Evolutionary conservation across 2,797 vertebrate genomes (phyloP), one percentile per base, ranked within the genome.

Genomic region (Tokudaia muenninki): DNA sequence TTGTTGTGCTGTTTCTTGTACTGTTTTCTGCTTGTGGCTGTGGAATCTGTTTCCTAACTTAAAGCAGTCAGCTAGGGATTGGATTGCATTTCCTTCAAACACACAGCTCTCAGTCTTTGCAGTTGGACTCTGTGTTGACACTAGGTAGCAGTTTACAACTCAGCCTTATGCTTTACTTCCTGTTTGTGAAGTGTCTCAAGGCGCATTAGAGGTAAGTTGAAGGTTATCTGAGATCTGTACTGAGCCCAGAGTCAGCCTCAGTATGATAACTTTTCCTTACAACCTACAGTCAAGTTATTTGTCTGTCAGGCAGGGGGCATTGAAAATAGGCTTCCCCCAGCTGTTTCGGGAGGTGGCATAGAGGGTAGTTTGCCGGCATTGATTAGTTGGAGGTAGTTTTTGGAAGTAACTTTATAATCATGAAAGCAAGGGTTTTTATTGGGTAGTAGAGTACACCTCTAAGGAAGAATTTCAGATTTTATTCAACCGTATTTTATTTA

Each of bases 381-480:
- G 19, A 19, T 83, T 37, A 41, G 11, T 12, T 2, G 63, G 61
- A 65, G 26, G 89, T n/a, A 29, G n/a, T 82, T 75, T 21, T 59
- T 21, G n/a, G n/a, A 29, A 70, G n/a, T 74, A 57, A 55, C n/a
- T 29, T 37, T 75, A 41, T 22, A 75, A 29, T 75, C n/a, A 59
- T 57, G 72, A 50, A 93, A 93, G 29, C 57, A 80, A 55, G 2
- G 2, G 9, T 34, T 92, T 93, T 91, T 79, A 70, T 19, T 57
- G 16, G 6, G 1, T 91, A 14, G 81, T 70, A 91, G 81, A 91
- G 65, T 65, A 29, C 16, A 74, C 12, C 12, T 77, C 47, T 75
- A 59, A 89, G 44, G 61, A 34, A 47, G 79, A 81, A 78, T 65
- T 93, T 94, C 72, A 90, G 52, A 10, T 84, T 92, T 77, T 87